Conservation (phyloP, 2,113 vertebrate genomes). For the Dasyprocta punctata region DNA sequence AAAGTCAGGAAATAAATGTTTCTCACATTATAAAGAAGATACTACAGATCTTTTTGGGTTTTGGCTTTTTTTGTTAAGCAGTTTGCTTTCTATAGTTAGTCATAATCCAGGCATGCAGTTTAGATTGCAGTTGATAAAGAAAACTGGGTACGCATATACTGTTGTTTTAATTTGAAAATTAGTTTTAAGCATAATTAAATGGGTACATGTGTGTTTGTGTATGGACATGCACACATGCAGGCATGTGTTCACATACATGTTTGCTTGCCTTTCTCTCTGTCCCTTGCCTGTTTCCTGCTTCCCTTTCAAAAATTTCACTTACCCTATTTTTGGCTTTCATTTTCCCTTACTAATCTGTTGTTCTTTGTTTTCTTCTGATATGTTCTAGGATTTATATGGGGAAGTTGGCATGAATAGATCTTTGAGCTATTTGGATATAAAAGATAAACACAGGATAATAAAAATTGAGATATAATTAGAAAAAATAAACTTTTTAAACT, state of each 20-base stretch:
- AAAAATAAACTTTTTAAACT: neutral
- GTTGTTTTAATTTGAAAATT: constrained; percentile 30
- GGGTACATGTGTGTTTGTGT: neutral
- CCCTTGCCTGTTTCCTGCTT: neutral
- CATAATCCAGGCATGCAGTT: neutral
- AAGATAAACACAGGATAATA: neutral
- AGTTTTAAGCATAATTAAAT: neutral
- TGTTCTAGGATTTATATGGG: neutral
- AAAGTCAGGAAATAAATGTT: constrained; percentile 42
- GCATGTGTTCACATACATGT: neutral
- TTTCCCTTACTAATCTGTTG: neutral
- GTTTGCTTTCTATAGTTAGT: neutral
- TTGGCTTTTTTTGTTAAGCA: neutral
- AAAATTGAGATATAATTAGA: constrained; percentile 12
- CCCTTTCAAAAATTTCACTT: neutral
- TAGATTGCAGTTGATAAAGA: constrained; percentile 31
- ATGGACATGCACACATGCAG: neutral
- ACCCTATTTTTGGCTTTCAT: neutral
- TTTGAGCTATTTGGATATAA: constrained; percentile 24
- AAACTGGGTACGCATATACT: neutral
- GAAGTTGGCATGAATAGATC: neutral
- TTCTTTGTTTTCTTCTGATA: constrained; percentile 33
- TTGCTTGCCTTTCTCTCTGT: neutral
- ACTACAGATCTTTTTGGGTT: neutral
- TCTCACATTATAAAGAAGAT: neutral